Conservation (phyloP, 2,888 invertebrate genomes). For the Amphipoea oculea region DNA sequence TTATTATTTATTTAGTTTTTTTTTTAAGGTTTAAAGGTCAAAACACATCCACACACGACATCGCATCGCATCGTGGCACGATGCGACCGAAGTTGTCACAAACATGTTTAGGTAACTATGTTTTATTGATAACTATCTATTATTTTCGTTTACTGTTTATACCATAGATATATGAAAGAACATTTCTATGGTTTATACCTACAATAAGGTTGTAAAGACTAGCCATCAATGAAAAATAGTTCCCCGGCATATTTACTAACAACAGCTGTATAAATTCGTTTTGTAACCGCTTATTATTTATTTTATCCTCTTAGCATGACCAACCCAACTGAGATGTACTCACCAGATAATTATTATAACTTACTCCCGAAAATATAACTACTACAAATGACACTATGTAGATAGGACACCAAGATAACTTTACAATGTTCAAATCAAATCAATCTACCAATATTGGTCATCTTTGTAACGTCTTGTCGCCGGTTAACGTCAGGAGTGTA, state of each 20-base stretch:
- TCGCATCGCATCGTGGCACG: too few species aligned
- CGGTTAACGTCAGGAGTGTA: not conserved
- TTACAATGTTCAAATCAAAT: not conserved
- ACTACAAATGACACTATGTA: not conserved
- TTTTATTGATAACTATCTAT: not conserved
- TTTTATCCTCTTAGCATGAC: too few species aligned
- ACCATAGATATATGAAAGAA: too few species aligned
- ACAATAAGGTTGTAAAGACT: too few species aligned
- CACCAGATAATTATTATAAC: not conserved
- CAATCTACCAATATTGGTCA: not conserved
- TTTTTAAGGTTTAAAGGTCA: not conserved
- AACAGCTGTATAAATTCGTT: not conserved
- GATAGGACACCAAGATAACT: not conserved
- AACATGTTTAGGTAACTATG: not conserved
- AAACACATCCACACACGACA: not conserved
- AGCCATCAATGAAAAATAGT: not conserved
- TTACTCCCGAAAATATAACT: not conserved
- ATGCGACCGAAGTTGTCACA: not conserved
- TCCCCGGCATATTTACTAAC: not conserved
- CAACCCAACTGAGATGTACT: not conserved
- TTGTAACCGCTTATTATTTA: not conserved
- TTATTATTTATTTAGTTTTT: too few species aligned
- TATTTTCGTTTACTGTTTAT: not conserved
- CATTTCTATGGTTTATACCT: too few species aligned
- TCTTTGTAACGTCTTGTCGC: not conserved